Conservation (phyloP, 37 sponge, comb jelly and placozoan species). For the Axinella damicornis region DNA sequence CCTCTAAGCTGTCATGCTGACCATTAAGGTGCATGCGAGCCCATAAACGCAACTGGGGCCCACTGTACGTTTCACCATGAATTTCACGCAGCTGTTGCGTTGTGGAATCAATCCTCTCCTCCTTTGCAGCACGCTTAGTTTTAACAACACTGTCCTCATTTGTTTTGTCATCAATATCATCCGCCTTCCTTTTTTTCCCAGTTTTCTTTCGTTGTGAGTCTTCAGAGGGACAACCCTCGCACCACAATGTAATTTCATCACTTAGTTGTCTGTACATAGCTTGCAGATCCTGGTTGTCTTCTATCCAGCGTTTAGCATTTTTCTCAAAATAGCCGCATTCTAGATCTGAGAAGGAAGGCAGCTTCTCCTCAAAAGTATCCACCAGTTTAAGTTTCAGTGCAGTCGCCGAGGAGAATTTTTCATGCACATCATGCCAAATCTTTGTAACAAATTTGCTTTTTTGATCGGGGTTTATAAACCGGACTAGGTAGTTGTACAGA, state of each 20-base stretch:
- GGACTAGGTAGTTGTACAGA: not conserved
- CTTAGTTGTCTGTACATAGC: conserved; percentile 3
- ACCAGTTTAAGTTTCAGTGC: not conserved
- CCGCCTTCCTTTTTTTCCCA: conserved; percentile 1
- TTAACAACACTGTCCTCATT: not conserved
- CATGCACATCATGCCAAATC: conserved; percentile 21
- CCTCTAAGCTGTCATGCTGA: conserved; percentile 13
- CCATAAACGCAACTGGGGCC: conserved; percentile 18
- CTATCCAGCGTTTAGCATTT: conserved; percentile 20
- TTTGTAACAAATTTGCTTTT: conserved; percentile 25
- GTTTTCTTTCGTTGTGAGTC: not conserved
- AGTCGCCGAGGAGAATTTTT: not conserved
- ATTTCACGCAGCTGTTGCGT: conserved; percentile 17
- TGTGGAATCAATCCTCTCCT: not conserved
- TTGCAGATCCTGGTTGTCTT: not conserved
- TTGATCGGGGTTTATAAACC: not conserved
- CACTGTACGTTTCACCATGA: not conserved
- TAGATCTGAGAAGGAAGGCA: not conserved
- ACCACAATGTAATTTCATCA: conserved; percentile 20
- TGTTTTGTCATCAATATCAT: not conserved
- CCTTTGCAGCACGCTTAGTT: not conserved
- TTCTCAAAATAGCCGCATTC: conserved; percentile 16
- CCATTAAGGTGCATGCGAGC: conserved; percentile 18
- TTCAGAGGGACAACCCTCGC: not conserved
- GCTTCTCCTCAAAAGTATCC: conserved; percentile 3